Conservation (phyloP, 2,113 vertebrate species). For the Cyprinus carpio region DNA sequence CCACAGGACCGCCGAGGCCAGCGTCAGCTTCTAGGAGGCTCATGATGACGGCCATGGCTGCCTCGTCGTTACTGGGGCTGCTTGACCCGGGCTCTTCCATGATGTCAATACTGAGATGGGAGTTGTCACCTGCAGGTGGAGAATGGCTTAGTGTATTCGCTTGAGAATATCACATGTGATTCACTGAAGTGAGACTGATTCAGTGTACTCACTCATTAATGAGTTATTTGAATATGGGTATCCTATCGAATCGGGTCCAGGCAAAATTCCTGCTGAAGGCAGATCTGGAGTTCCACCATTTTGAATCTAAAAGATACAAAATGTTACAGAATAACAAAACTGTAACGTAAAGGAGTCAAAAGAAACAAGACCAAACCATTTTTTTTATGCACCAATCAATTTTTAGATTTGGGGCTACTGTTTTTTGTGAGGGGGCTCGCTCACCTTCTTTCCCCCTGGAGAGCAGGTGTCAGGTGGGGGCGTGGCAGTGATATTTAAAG, state of each 20-base stretch:
- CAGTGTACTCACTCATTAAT: conserved; percentile 86
- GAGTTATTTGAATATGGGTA: conserved; percentile 95
- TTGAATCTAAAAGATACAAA: conserved; percentile 79
- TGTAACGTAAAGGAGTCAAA: background rate
- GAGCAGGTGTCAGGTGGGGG: conserved; percentile 93
- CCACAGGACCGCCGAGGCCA: conserved; percentile 94
- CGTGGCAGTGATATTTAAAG: conserved; percentile 94
- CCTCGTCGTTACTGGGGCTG: conserved; percentile 96
- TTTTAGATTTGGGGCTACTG: too few species aligned
- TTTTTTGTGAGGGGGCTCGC: background rate
- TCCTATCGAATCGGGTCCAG: conserved; percentile 92
- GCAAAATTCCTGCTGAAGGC: conserved; percentile 82
- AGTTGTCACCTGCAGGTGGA: conserved; percentile 85
- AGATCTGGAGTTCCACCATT: conserved; percentile 93
- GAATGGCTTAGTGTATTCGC: background rate
- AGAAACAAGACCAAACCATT: background rate
- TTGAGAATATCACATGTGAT: background rate
- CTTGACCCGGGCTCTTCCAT: conserved; percentile 96
- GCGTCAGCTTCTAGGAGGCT: conserved; percentile 97
- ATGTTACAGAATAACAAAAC: too few species aligned
- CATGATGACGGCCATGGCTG: conserved; percentile 99
- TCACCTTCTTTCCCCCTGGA: conserved; percentile 93
- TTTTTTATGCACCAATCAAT: too few species aligned
- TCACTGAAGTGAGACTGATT: background rate
- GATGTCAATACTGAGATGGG: conserved; percentile 94